phyloP scores from a whole-genome alignment of 2,113 vertebrate species.

The Nesoenas mayeri region DNA sequence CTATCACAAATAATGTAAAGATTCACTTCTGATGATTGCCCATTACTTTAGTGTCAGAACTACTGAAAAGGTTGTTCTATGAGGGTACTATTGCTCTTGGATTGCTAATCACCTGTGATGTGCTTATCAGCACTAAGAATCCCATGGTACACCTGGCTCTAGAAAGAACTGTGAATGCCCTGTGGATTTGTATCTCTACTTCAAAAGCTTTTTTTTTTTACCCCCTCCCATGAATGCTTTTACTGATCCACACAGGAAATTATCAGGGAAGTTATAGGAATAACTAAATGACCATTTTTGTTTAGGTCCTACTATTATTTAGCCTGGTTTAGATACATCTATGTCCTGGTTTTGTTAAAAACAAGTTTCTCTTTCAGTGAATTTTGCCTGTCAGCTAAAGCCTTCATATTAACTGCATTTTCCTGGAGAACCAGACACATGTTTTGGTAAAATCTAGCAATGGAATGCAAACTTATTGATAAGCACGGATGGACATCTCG shows the following conservation, averaged over 20 bases:
- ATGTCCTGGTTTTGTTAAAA: too few species aligned
- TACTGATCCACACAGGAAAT: not conserved
- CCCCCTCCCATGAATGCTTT: too few species aligned
- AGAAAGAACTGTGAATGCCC: not conserved
- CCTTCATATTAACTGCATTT: too few species aligned
- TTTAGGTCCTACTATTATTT: constrained; percentile 42
- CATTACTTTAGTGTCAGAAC: not conserved
- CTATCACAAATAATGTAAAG: not conserved
- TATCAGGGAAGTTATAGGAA: not conserved
- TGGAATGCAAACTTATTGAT: too few species aligned
- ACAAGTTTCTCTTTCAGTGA: too few species aligned
- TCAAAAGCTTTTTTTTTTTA: not conserved
- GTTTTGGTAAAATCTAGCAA: too few species aligned
- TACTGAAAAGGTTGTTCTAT: not conserved
- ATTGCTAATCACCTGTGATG: not conserved
- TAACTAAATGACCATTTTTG: not conserved
- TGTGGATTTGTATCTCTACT: not conserved
- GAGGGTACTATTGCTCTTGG: not conserved
- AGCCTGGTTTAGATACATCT: constrained; percentile 22
- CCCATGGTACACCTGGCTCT: not conserved
- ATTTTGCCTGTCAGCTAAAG: too few species aligned
- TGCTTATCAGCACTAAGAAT: not conserved
- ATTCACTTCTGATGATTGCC: not conserved
- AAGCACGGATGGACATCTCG: too few species aligned
- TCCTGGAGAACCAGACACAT: too few species aligned